A percentile compares a stretch with the other conserved stretches of the same genome.
These are phyloP conservation scores for Hylaea fasciaria DNA, from an alignment of 2,888 invertebrate species.

Conservation along the genomic window DNA sequence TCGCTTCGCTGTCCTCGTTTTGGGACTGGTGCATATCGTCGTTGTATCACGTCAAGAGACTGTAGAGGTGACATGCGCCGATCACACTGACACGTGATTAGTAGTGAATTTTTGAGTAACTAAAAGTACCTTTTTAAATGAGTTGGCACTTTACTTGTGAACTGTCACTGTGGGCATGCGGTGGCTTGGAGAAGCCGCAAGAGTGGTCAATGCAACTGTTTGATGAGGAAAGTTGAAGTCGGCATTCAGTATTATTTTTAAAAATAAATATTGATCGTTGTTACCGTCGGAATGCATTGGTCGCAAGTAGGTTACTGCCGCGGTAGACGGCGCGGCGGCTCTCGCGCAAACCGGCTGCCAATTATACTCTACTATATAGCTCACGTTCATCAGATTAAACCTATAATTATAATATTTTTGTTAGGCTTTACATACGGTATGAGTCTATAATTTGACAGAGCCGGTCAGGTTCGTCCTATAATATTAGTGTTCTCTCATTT, in stretches of 20 bases:
- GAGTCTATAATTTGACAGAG: neutral
- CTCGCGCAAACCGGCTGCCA: slow-evolving; percentile 61
- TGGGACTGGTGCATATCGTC: slow-evolving; percentile 51
- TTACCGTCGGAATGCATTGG: slow-evolving; percentile 41
- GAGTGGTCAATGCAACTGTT: slow-evolving; percentile 27
- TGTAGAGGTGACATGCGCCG: slow-evolving; percentile 23
- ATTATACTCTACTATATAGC: slow-evolving; percentile 50
- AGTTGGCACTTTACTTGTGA: slow-evolving; percentile 29
- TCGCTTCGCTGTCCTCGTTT: slow-evolving; percentile 75
- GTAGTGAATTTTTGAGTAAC: slow-evolving; percentile 1
- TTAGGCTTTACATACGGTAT: neutral
- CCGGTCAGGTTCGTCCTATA: neutral
- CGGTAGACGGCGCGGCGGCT: slow-evolving; percentile 74
- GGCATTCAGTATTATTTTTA: slow-evolving; percentile 14
- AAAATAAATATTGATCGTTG: slow-evolving; percentile 10
- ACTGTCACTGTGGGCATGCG: slow-evolving; percentile 23
- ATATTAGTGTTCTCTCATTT: neutral
- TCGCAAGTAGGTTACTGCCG: slow-evolving; percentile 63
- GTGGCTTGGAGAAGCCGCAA: slow-evolving; percentile 27
- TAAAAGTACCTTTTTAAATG: slow-evolving; percentile 26
- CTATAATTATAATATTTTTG: slow-evolving; percentile 5
- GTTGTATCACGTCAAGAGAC: slow-evolving; percentile 50
- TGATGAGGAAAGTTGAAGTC: slow-evolving; percentile 25
- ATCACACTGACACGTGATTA: slow-evolving; percentile 20
- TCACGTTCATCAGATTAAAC: slow-evolving; percentile 29